Evolutionary conservation across 2,888 invertebrate genomes (phyloP), one percentile per base, ranked within the genome.

Genomic region (Neoascia interrupta): DNA sequence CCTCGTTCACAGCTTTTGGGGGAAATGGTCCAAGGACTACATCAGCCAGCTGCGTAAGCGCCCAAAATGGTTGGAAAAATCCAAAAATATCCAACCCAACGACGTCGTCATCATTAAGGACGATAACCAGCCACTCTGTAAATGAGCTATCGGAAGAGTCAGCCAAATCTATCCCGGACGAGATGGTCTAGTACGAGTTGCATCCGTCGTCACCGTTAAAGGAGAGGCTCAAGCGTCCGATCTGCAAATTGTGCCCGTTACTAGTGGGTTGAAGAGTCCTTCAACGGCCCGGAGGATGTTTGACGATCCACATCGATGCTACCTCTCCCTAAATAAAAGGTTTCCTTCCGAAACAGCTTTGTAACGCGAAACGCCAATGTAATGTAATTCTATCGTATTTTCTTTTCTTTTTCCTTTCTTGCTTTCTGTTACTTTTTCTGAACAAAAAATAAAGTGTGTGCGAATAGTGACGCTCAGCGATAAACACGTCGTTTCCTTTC

Each of bases 91-190:
- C 1, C 5, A 74, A 31, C 6, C 64, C 1, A 47, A 74, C 8
- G 72, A 75, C 6, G 10, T 81, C 2, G 81, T 66, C 5, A n/a
- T 81, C 3, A 18, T 81, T 4, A 51, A 72, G 10, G 63, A 76
- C 10, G 56, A 80, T 19, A 61, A 54, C n/a, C 34, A 37, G 16
- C 56, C 64, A 3, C 72, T 58, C 8, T 45, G 61, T 5, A 45
- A 82, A n/a, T 86, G 85, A 85, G 60, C 54, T 8, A 43, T 84
- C 3, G 85, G 82, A 1, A 37, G 81, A 56, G 64, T 86, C 2
- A 43, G 39, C 5, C 26, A 81, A 21, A 6, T 83, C 5, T 81
- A 84, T 53, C 83, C 83, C 3, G 84, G 84, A 34, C 10, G 58
- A 3, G 85, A 85, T 61, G 82, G 81, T 3, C 39, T 80, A n/a